Percentiles rank a stretch among this genome's conserved stretches.
Conservation (phyloP, 2,888 invertebrate species). For the Chymomyza fuscimana region DNA sequence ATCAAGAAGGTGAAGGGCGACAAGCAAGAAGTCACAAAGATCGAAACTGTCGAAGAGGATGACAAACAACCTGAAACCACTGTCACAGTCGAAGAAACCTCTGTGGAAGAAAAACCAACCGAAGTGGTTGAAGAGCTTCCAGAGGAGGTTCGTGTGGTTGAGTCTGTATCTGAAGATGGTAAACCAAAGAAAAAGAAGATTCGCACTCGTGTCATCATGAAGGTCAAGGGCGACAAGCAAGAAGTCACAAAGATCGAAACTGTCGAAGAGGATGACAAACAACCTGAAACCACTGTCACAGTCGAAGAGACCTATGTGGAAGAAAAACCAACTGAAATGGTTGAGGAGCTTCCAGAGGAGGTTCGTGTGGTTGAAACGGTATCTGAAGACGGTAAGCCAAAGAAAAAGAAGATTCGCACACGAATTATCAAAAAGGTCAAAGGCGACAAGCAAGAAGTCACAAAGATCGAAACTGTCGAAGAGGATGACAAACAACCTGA, state of each 20-base stretch:
- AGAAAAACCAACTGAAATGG: slow-evolving; percentile 27
- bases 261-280: slow-evolving; percentile 76
- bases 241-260: slow-evolving; percentile 79
- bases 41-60: slow-evolving; percentile 74
- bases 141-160: slow-evolving; percentile 41
- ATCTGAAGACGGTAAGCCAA: slow-evolving; percentile 56
- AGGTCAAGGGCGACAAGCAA: slow-evolving; percentile 75
- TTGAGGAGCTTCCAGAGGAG: slow-evolving; percentile 74
- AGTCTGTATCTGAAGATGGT: slow-evolving; percentile 66
- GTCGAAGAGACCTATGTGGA: slow-evolving; percentile 41
- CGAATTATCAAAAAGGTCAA: slow-evolving; percentile 58
- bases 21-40: slow-evolving; percentile 72
- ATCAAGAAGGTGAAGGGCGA: slow-evolving; percentile 68
- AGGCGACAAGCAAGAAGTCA: slow-evolving; percentile 64
- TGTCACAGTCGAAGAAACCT: slow-evolving; percentile 32
- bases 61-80: slow-evolving; percentile 76
- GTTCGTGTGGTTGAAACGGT: slow-evolving; percentile 36
- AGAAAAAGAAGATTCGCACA: slow-evolving; percentile 68
- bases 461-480: slow-evolving; percentile 69
- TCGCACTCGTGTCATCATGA: slow-evolving; percentile 70
- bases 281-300: slow-evolving; percentile 75
- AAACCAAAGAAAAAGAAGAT: slow-evolving; percentile 48
- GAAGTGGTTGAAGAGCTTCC: slow-evolving; percentile 38
- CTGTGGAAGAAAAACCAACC: slow-evolving; percentile 35
- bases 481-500: slow-evolving; percentile 74